A percentile compares a stretch with the other conserved stretches of the same genome.
Evolutionary conservation across 1,140 invertebrate species (phyloP).

Genomic region (Metopolophium dirhodum): DNA sequence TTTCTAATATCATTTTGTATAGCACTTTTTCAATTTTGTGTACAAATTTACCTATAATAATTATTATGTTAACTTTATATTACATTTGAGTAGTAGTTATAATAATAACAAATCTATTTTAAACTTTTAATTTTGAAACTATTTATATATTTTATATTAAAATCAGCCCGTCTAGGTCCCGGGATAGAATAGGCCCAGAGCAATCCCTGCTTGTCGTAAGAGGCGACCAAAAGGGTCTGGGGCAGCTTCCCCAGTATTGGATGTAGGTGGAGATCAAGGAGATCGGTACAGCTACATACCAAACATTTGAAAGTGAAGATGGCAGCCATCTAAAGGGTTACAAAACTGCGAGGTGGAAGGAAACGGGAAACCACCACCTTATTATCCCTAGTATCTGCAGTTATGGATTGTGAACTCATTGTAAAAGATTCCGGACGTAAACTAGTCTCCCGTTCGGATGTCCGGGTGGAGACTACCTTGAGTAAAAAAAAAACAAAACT

Average conservation of each 20-base stretch:
- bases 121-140: too few relatives aligned
- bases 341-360: slow-evolving; percentile 28
- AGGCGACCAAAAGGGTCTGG: slow-evolving; percentile 27
- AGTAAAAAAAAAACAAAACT: slow-evolving; percentile 56
- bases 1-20: too few relatives aligned
- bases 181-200: slow-evolving; percentile 42
- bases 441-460: slow-evolving; percentile 31
- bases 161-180: not conserved
- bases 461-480: slow-evolving; percentile 30
- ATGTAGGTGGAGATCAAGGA: slow-evolving; percentile 11
- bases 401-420: slow-evolving; percentile 30
- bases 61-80: too few relatives aligned
- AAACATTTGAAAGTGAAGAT: slow-evolving; percentile 40
- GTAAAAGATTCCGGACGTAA: slow-evolving; percentile 43
- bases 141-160: too few relatives aligned
- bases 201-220: slow-evolving; percentile 19
- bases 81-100: too few relatives aligned
- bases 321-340: slow-evolving; percentile 20
- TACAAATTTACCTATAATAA: too few relatives aligned
- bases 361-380: slow-evolving; percentile 35
- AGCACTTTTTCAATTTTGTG: too few relatives aligned
- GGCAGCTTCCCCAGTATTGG: slow-evolving; percentile 40
- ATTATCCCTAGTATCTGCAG: slow-evolving; percentile 43
- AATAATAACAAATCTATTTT: too few relatives aligned
- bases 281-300: not conserved